Evolutionary conservation across 2,888 invertebrate genomes (phyloP).

Genomic region (Drosophila limbata): DNA sequence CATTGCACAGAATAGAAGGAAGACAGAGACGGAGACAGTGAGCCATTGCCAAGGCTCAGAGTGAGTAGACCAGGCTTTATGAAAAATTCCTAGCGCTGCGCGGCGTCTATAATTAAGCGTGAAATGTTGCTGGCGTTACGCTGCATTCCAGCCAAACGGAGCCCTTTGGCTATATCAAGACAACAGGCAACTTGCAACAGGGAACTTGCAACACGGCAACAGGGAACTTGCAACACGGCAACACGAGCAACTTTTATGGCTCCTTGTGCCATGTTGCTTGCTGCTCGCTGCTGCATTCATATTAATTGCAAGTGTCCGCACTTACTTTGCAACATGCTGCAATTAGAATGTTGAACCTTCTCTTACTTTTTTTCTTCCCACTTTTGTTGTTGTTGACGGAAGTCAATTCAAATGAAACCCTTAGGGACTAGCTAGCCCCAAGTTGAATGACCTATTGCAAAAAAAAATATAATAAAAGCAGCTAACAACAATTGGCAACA

Average conservation of each 20-base stretch:
- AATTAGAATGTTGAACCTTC: slow-evolving; percentile 69
- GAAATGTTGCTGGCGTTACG: slow-evolving; percentile 81
- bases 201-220: slow-evolving; percentile 23
- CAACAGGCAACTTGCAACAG: slow-evolving; percentile 33
- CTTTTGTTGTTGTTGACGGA: slow-evolving; percentile 66
- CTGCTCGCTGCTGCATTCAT: slow-evolving; percentile 59
- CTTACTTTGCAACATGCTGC: slow-evolving; percentile 79
- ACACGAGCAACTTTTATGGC: slow-evolving; percentile 54
- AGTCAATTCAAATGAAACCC: slow-evolving; percentile 74
- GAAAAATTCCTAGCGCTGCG: slow-evolving; percentile 75
- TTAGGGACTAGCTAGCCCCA: slow-evolving; percentile 10
- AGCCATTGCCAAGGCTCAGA: slow-evolving; percentile 3
- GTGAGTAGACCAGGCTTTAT: slow-evolving; percentile 39
- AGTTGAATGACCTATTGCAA: slow-evolving; percentile 56
- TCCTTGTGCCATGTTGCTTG: slow-evolving; percentile 34
- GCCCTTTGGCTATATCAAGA: slow-evolving; percentile 30
- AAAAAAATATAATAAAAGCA: slow-evolving; percentile 2
- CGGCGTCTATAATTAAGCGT: slow-evolving; percentile 83
- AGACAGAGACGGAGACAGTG: neutral
- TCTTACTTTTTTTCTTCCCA: neutral
- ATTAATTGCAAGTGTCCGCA: slow-evolving; percentile 82
- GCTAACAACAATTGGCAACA: slow-evolving; percentile 15
- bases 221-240: slow-evolving; percentile 30
- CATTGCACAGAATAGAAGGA: neutral
- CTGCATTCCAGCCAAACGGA: slow-evolving; percentile 66